Evolutionary conservation across 2,797 vertebrate genomes (phyloP).

Genomic region (Hozukius guyotensis): DNA sequence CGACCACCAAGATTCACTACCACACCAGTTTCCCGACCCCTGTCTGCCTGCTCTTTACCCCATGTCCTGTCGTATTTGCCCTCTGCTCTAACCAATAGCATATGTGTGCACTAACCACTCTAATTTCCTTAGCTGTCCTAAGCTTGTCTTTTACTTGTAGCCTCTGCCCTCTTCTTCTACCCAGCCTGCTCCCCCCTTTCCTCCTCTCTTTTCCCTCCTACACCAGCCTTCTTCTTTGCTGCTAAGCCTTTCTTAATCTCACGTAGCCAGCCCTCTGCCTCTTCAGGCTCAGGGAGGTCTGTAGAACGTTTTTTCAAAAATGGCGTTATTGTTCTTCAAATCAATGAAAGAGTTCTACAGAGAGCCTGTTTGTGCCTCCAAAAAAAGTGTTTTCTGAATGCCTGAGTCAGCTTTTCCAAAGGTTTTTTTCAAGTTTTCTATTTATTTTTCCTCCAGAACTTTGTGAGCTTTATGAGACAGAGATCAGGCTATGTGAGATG

Average conservation of each 20-base stretch:
- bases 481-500: conserved; percentile 60
- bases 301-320: neutral
- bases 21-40: conserved; percentile 51
- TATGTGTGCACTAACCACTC: conserved; percentile 80
- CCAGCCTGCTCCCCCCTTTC: conserved; percentile 49
- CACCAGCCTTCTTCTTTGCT: conserved; percentile 61
- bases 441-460: conserved; percentile 12
- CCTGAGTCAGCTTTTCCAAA: neutral
- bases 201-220: conserved; percentile 33
- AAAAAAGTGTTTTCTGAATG: neutral
- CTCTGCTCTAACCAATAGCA: conserved; percentile 73
- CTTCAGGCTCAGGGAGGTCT: conserved; percentile 28
- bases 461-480: conserved; percentile 40
- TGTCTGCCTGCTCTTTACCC: conserved; percentile 70
- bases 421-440: neutral
- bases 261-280: conserved; percentile 47
- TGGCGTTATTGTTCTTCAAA: neutral
- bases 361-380: conserved; percentile 1
- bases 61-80: conserved; percentile 68
- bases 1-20: conserved; percentile 35
- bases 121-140: conserved; percentile 70
- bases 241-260: conserved; percentile 62
- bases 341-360: neutral
- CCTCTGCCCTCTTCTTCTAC: conserved; percentile 62
- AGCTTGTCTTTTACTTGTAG: conserved; percentile 78